A percentile compares a stretch with the other conserved stretches of the same genome.
Evolutionary conservation across 2,113 vertebrate species (phyloP).

Genomic region (Sardina pilchardus): DNA sequence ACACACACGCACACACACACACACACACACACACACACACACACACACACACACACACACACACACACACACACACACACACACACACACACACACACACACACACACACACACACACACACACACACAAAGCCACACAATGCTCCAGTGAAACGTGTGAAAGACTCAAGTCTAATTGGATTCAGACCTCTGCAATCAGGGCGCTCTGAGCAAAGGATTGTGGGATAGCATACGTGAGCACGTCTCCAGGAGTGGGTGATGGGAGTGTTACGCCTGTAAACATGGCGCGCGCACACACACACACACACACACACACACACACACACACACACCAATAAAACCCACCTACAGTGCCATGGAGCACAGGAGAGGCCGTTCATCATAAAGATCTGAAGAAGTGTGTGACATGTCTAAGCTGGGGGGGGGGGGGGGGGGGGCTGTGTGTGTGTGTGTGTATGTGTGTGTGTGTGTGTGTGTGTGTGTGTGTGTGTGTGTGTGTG

Average conservation of each 20-base stretch:
- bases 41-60: slow-evolving; percentile 4
- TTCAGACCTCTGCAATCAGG: slow-evolving; percentile 25
- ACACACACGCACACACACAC: not conserved
- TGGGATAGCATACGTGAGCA: slow-evolving; percentile 25
- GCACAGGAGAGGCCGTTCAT: slow-evolving; percentile 26
- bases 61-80: not conserved
- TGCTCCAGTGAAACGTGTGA: not conserved
- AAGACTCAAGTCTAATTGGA: slow-evolving; percentile 30
- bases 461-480: not conserved
- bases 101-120: slow-evolving; percentile 10
- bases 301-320: slow-evolving; percentile 42
- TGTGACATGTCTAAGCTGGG: too few relatives aligned
- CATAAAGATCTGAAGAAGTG: slow-evolving; percentile 19
- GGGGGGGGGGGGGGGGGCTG: too few relatives aligned
- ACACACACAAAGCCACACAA: not conserved
- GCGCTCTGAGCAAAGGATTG: slow-evolving; percentile 14
- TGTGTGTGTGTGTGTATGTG: too few relatives aligned
- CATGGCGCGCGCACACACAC: slow-evolving; percentile 50
- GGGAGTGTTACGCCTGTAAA: slow-evolving; percentile 60
- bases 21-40: not conserved
- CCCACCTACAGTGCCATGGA: slow-evolving; percentile 15
- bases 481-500: not conserved
- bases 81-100: not conserved
- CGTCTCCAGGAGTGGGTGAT: slow-evolving; percentile 48
- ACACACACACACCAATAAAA: slow-evolving; percentile 52